phyloP scores from a whole-genome alignment of 2,888 invertebrate genomes.

The Podabrus alpinus region DNA sequence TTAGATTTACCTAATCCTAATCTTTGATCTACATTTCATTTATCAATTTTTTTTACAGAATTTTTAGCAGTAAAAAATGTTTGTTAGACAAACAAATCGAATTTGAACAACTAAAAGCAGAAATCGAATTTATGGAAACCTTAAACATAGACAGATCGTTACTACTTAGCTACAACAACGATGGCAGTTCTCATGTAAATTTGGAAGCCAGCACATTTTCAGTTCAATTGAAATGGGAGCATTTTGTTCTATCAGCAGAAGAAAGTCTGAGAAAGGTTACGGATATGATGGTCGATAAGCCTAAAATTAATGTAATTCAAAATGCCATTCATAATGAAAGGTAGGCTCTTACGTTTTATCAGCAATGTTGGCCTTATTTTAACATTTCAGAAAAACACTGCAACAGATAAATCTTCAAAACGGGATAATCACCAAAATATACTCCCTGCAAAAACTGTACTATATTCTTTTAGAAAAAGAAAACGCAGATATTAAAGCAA shows the following conservation, averaged over 20 bases:
- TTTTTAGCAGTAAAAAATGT: conserved; percentile 62
- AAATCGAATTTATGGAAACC: conserved; percentile 56
- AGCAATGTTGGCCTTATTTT: not conserved
- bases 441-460: not conserved
- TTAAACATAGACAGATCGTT: conserved; percentile 28
- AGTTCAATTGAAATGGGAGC: conserved; percentile 4
- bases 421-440: conserved; percentile 4
- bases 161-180: conserved; percentile 4
- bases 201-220: conserved; percentile 11
- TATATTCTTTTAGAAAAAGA: conserved; percentile 7
- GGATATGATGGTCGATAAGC: conserved; percentile 5
- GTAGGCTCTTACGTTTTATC: conserved; percentile 1
- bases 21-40: too few species aligned
- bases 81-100: conserved; percentile 62
- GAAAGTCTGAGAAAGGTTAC: not conserved
- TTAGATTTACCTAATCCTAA: too few species aligned
- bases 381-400: conserved; percentile 7
- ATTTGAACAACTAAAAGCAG: conserved; percentile 60
- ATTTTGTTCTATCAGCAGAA: conserved; percentile 1
- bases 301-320: conserved; percentile 2
- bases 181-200: conserved; percentile 10
- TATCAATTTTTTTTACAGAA: conserved; percentile 52
- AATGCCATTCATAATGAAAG: not conserved
- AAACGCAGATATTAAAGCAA: conserved; percentile 13
- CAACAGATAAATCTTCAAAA: not conserved